These are phyloP conservation scores for Anarsia innoxiella DNA, from an alignment of 2,888 invertebrate genomes.

Conservation along the genomic window DNA sequence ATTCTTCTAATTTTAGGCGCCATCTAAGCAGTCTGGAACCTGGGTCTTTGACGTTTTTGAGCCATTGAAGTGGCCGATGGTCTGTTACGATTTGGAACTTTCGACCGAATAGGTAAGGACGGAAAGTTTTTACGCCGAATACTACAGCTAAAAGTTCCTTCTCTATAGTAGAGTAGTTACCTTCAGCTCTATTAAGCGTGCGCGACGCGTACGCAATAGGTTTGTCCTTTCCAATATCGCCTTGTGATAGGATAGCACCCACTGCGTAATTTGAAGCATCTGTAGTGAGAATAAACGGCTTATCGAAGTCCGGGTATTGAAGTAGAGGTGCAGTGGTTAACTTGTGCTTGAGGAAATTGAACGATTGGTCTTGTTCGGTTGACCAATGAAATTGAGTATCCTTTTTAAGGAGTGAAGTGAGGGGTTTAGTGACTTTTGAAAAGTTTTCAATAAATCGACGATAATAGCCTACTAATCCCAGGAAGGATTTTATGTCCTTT, in stretches of 20 bases:
- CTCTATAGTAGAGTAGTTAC: constrained; percentile 19
- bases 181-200: constrained; percentile 24
- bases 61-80: constrained; percentile 12
- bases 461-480: no score
- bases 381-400: no score
- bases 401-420: no score
- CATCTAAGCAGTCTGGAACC: constrained; percentile 11
- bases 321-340: constrained; percentile 22
- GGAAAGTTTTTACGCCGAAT: constrained; percentile 16
- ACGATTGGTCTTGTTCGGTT: no score
- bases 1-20: constrained; percentile 19
- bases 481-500: no score
- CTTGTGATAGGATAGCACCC: constrained; percentile 19
- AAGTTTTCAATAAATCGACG: no score
- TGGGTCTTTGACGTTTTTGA: constrained; percentile 11
- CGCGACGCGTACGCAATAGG: constrained; percentile 23
- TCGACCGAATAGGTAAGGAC: constrained; percentile 15
- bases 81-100: constrained; percentile 14
- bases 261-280: constrained; percentile 25
- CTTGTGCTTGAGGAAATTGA: constrained; percentile 20
- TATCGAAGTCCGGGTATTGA: constrained; percentile 22
- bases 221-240: neutral
- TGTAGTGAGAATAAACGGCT: constrained; percentile 26
- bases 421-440: no score
- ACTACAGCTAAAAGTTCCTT: constrained; percentile 8